Base-by-base conservation (phyloP, 2,888 invertebrate genomes). In the Oxystoma pomonae region DNA sequence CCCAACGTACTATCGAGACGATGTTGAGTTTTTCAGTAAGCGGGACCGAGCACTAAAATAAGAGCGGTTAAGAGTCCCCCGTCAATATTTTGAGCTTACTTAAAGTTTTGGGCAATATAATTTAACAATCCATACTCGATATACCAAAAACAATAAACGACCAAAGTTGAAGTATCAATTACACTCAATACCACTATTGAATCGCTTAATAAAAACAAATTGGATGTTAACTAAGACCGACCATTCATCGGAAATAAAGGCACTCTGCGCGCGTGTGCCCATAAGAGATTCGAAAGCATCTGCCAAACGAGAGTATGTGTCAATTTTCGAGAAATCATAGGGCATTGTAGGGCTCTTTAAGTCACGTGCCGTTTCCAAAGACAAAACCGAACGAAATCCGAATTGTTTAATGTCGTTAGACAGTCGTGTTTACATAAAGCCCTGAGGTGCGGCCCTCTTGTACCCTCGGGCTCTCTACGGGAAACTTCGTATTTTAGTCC, bases 291-390 rank as follows among this genome's bases (percentile, higher is more conserved):
- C 58, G 61, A 35, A 35, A 35, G 55, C 66, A 66, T 66, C 66
- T 66, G 66, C 52, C 55, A 55, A 19, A 35, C 66, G 64, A 62
- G 63, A 61, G 53, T 63, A 65, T 63, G 65, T 65, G 65, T 35
- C 35, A 35, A 7, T 7, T 35, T 35, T 35, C 35, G 35, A 35
- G 35, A 12, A 35, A 35, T 35, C 35, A 35, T 35, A 35, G 35
- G 12, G 35, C 35, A 35, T 35, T 35, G 35, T 35, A 35, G 35
- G 12, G 35, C 35, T 12, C 35, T 35, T 12, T 35, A 35, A 12
- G 12, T 35, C 35, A 35, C 35, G 35, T 35, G 35, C 35, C 35
- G 35, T 3, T 3, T 35, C 35, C 35, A 12, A 12, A 35, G 35
- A 35, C 35, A 35, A 35, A 35, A 35, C 35, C 3, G 5, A 35